Base-by-base conservation (phyloP, 1,140 invertebrate genomes). In the Octopus sinensis region DNA sequence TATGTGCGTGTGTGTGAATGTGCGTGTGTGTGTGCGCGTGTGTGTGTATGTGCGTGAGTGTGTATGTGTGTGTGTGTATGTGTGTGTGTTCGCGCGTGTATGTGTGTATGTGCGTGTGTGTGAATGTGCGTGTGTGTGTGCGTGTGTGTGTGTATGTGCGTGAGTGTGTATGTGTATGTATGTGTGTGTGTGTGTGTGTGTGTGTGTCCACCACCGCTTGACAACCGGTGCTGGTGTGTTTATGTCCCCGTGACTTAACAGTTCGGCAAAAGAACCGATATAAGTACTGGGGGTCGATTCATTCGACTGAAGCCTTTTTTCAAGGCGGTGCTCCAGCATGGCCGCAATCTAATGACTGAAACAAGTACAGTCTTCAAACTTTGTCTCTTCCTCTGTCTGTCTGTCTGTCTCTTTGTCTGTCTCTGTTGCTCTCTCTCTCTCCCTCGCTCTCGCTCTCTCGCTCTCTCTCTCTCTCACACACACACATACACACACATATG, bases 91-190 rank as follows among this genome's bases (percentile, higher is more conserved):
- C 30, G 12, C 30, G 12, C 30, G 12, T 71, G 12, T 71, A 13
- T 71, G 12, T 71, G 12, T 71, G 12, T 71, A 13, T 71, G 12
- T 71, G 12, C 30, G 68, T 4, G 56, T 62, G 56, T 17, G 56
- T 62, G 56, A 6, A 17, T 17, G 56, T 62, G 56, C 78, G 4
- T 79, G 79, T 75, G 79, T 80, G 79, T 71, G 79, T 80, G 79
- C 53, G 79, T 80, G 79, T 71, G 79, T 80, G 79, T 10, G 79
- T 80, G 79, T 71, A 68, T 80, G 79, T 71, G 79, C 10, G 79
- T 71, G 79, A 43, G 79, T 71, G 79, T 80, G 79, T 71, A 13
- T 71, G 68, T 71, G 68, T 71, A 23, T 71, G 68, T 71, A 23
- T 71, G 68, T 71, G 12, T 5, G 68, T 5, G 68, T 7, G 13